These are phyloP conservation scores for Sarcophaga rosellei DNA, from an alignment of 2,888 invertebrate genomes.

Conservation along the genomic window DNA sequence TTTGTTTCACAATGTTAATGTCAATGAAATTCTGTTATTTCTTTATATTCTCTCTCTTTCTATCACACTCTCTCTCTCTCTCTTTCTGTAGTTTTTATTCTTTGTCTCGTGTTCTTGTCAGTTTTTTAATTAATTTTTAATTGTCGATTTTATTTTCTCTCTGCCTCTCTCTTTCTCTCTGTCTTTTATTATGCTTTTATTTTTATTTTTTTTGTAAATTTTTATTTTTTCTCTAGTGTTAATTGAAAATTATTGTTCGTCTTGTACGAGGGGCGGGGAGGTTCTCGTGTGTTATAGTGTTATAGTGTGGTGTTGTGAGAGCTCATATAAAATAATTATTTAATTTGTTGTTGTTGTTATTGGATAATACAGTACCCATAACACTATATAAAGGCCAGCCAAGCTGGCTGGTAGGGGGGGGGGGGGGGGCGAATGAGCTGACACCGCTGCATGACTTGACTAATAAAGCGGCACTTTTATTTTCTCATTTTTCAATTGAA, in stretches of 20 bases:
- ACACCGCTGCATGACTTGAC: neutral
- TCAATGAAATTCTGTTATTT: conserved; percentile 31
- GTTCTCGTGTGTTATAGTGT: conserved; percentile 16
- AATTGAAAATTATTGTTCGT: conserved; percentile 66
- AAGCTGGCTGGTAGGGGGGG: neutral
- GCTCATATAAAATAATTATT: conserved; percentile 39
- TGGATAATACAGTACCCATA: neutral
- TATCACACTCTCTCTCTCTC: conserved; percentile 6
- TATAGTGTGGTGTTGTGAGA: neutral
- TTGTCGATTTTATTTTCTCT: conserved; percentile 28
- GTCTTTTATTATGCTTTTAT: conserved; percentile 34
- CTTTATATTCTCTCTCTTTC: neutral
- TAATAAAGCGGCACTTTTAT: neutral
- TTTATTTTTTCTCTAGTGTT: conserved; percentile 27
- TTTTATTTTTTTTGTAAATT: neutral
- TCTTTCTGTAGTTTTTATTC: neutral
- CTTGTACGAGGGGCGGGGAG: neutral
- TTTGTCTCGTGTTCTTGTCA: conserved; percentile 16
- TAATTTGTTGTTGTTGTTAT: neutral
- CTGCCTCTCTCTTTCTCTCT: neutral
- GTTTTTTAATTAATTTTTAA: conserved; percentile 62
- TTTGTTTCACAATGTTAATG: conserved; percentile 5
- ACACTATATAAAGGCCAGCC: neutral
- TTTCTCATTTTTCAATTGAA: neutral
- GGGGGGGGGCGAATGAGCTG: neutral